Conservation (phyloP, 2,797 vertebrate species). For the Petrocephalus schoutedeni region DNA sequence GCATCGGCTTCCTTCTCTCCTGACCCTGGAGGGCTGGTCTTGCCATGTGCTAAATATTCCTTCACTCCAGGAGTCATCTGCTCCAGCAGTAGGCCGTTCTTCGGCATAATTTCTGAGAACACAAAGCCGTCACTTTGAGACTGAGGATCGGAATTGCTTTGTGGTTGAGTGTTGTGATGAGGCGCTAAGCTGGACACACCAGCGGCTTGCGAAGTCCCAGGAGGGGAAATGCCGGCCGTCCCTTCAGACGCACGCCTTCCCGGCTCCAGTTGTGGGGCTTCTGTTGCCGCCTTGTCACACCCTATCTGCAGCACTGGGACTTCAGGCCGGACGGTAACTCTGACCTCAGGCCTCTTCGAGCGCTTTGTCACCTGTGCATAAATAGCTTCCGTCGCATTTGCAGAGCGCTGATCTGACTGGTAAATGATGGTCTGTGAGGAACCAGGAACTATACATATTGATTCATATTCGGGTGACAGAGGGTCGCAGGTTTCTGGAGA, state of each 20-base stretch:
- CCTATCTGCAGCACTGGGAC: conserved; percentile 69
- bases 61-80: conserved; percentile 47
- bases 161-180: conserved; percentile 33
- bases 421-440: conserved; percentile 65
- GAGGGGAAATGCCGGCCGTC: neutral
- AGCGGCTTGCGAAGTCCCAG: neutral
- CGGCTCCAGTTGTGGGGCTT: conserved; percentile 40
- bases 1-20: neutral
- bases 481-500: conserved; percentile 50
- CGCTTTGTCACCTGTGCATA: conserved; percentile 74
- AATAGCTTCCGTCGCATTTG: conserved; percentile 65
- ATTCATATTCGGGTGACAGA: conserved; percentile 69
- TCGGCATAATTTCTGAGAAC: conserved; percentile 63
- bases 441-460: conserved; percentile 66
- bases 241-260: conserved; percentile 19
- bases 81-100: conserved; percentile 60
- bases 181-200: neutral
- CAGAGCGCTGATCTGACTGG: conserved; percentile 56
- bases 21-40: neutral
- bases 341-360: conserved; percentile 70
- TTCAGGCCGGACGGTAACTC: conserved; percentile 65
- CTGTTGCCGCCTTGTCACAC: conserved; percentile 45
- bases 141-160: conserved; percentile 32
- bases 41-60: conserved; percentile 39
- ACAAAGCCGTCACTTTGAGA: conserved; percentile 51